A percentile compares a stretch with the other conserved stretches of the same genome.
phyloP scores from a whole-genome alignment of 2,888 invertebrate genomes.

The Pristionchus mayeri region DNA sequence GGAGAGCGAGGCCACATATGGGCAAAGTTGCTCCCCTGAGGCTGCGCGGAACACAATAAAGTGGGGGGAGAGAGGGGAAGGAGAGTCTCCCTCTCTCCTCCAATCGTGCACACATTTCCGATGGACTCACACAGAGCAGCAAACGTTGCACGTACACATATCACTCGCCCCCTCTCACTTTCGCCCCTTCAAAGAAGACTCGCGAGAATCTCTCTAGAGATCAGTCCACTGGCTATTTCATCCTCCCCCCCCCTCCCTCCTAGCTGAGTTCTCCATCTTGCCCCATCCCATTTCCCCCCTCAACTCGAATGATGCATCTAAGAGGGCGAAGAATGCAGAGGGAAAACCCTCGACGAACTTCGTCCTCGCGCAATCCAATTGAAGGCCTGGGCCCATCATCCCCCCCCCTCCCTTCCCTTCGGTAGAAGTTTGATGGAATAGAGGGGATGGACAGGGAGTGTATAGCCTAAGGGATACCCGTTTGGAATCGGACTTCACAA shows the following conservation, averaged over 20 bases:
- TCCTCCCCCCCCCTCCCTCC: too few species aligned
- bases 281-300: neutral
- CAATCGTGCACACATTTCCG: neutral
- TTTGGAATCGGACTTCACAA: too few species aligned
- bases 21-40: slow-evolving; percentile 3
- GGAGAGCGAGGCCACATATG: neutral
- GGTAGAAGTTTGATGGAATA: neutral
- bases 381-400: neutral
- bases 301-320: neutral
- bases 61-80: neutral
- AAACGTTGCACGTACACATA: slow-evolving; percentile 13
- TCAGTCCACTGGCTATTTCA: neutral
- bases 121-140: too few species aligned
- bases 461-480: too few species aligned
- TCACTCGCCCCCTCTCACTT: neutral
- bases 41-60: slow-evolving; percentile 17
- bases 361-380: slow-evolving; percentile 20
- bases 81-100: neutral
- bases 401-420: neutral
- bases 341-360: slow-evolving; percentile 10
- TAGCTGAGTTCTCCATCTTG: neutral
- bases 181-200: neutral
- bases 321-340: slow-evolving; percentile 17
- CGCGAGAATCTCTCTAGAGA: neutral
- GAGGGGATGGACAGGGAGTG: neutral